These are phyloP conservation scores for Galerucella nymphaeae DNA, from an alignment of 2,888 invertebrate genomes.

Conservation along the genomic window DNA sequence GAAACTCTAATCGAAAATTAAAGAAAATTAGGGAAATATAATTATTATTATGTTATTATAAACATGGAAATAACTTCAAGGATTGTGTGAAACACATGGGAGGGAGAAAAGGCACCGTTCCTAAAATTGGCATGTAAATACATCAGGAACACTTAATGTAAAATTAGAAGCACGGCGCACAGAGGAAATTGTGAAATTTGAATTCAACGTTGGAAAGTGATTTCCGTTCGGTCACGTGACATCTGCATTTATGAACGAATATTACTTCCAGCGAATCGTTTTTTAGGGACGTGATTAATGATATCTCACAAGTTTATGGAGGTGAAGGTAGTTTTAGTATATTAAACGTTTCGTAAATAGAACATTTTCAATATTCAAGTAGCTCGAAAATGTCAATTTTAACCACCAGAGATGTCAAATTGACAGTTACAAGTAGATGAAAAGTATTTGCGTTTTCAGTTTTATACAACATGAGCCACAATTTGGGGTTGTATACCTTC, in stretches of 20 bases:
- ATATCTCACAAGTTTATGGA: neutral
- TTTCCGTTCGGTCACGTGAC: slow-evolving; percentile 60
- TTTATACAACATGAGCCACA: no score
- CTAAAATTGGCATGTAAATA: slow-evolving; percentile 61
- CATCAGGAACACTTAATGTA: slow-evolving; percentile 61
- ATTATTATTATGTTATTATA: slow-evolving; percentile 26
- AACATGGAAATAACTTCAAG: slow-evolving; percentile 24
- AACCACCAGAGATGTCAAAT: no score
- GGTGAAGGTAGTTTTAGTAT: neutral
- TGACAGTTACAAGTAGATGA: no score
- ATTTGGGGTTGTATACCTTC: no score
- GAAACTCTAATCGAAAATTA: neutral
- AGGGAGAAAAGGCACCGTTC: slow-evolving; percentile 32
- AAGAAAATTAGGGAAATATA: slow-evolving; percentile 5
- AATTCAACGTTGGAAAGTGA: slow-evolving; percentile 61
- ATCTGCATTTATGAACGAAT: slow-evolving; percentile 51
- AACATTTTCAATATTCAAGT: no score
- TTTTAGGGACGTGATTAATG: slow-evolving; percentile 31
- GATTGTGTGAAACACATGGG: slow-evolving; percentile 17
- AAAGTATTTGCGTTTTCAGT: no score
- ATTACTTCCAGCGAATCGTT: slow-evolving; percentile 27
- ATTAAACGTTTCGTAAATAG: neutral
- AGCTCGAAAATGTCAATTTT: no score
- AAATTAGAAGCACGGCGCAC: slow-evolving; percentile 61
- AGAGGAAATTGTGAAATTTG: slow-evolving; percentile 65